Evolutionary conservation across 2,113 vertebrate species (phyloP).

Genomic region (Catagonus wagneri): DNA sequence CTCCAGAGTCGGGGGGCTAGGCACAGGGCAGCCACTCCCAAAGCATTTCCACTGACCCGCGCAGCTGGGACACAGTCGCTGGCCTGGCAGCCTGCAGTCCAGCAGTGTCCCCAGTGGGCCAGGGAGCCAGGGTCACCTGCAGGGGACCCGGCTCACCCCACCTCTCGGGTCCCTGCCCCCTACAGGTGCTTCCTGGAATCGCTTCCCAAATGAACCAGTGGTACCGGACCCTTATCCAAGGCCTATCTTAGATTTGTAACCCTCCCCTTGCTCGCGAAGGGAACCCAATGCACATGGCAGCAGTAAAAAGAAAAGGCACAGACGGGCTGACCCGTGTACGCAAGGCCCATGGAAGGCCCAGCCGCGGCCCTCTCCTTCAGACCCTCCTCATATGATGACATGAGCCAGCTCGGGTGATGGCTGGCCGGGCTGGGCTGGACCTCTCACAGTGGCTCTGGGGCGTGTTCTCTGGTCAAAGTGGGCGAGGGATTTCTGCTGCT

Average conservation of each 20-base stretch:
- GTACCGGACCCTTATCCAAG: fast-evolving
- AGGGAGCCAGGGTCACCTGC: no score
- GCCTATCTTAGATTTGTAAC: background rate
- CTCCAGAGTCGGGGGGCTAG: background rate
- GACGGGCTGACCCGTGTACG: fast-evolving
- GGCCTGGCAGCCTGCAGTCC: background rate
- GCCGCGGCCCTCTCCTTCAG: background rate
- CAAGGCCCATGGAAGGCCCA: background rate
- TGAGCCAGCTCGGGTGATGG: no score
- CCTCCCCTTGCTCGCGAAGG: background rate
- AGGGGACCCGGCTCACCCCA: background rate
- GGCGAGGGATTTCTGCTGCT: no score
- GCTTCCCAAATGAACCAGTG: fast-evolving
- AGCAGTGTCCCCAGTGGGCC: background rate
- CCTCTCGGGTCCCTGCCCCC: no score
- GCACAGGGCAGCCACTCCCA: fast-evolving
- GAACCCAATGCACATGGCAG: fast-evolving
- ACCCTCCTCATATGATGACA: no score
- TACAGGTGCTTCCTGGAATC: background rate
- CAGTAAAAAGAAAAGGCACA: fast-evolving
- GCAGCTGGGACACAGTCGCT: fast-evolving
- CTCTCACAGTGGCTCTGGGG: background rate
- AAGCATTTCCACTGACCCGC: fast-evolving
- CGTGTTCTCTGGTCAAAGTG: fast-evolving
- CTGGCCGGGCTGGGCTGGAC: background rate